Evolutionary conservation across 2,113 vertebrate genomes (phyloP).

Genomic region (Pedetes capensis): DNA sequence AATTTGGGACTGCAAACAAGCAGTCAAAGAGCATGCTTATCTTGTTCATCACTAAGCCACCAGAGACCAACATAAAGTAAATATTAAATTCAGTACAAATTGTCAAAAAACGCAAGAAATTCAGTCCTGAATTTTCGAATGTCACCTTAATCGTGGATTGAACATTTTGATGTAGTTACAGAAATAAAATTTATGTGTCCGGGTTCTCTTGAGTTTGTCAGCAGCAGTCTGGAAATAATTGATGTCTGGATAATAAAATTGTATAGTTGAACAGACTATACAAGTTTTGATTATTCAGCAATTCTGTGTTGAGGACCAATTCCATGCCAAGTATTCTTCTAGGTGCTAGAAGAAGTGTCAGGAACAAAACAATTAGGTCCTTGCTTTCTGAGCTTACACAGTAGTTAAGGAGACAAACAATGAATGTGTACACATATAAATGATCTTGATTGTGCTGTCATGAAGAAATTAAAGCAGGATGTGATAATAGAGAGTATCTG

Average conservation of each 20-base stretch:
- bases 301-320: neutral
- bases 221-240: neutral
- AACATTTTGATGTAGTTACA: neutral
- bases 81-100: neutral
- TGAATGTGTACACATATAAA: neutral
- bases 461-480: neutral
- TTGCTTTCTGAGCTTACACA: fast-evolving
- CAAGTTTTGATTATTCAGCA: neutral
- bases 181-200: neutral
- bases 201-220: neutral
- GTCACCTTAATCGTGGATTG: neutral
- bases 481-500: neutral
- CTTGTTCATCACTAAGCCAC: neutral
- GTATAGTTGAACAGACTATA: fast-evolving
- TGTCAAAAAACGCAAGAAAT: neutral
- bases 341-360: neutral
- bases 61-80: neutral
- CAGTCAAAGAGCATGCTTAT: neutral
- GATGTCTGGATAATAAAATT: neutral
- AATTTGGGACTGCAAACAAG: neutral
- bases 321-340: fast-evolving
- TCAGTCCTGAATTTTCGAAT: neutral
- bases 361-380: neutral
- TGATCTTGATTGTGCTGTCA: neutral
- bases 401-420: neutral